Percentiles rank a stretch among this genome's conserved stretches.
These are phyloP conservation scores for Pristiophorus japonicus DNA, from an alignment of 2,113 vertebrate species.

Conservation along the genomic window DNA sequence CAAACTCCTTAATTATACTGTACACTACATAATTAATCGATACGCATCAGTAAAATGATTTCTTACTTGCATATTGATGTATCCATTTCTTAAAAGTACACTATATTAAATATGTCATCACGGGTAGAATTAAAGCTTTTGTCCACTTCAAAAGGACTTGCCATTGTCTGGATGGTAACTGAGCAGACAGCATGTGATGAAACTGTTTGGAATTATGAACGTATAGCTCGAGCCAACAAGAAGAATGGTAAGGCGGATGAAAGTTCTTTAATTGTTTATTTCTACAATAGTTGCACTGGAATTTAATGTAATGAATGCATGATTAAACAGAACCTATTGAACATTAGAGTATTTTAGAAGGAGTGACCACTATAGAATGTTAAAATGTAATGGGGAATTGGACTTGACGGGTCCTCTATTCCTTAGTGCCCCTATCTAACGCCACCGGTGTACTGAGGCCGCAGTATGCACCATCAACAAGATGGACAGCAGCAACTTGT, in stretches of 20 bases:
- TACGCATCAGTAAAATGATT: neutral
- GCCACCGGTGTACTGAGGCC: too few relatives aligned
- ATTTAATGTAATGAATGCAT: neutral
- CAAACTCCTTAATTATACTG: neutral
- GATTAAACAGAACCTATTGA: neutral
- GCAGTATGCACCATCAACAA: too few relatives aligned
- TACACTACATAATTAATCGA: too few relatives aligned
- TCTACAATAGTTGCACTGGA: neutral
- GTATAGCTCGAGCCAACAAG: neutral
- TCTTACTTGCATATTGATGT: neutral
- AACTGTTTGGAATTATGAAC: neutral
- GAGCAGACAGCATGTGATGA: neutral
- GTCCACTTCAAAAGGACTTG: neutral
- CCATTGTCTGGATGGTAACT: neutral
- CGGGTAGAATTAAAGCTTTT: neutral
- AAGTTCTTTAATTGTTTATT: neutral
- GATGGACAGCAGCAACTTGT: too few relatives aligned
- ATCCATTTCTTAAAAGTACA: neutral
- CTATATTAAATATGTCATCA: neutral
- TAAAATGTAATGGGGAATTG: neutral
- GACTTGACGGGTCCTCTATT: neutral
- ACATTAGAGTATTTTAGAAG: neutral
- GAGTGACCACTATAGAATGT: neutral
- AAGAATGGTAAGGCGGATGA: neutral
- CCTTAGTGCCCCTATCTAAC: neutral